Percentiles rank a stretch among this genome's conserved stretches.
Conservation (phyloP, 2,888 invertebrate genomes). For the Nephrotoma appendiculata region DNA sequence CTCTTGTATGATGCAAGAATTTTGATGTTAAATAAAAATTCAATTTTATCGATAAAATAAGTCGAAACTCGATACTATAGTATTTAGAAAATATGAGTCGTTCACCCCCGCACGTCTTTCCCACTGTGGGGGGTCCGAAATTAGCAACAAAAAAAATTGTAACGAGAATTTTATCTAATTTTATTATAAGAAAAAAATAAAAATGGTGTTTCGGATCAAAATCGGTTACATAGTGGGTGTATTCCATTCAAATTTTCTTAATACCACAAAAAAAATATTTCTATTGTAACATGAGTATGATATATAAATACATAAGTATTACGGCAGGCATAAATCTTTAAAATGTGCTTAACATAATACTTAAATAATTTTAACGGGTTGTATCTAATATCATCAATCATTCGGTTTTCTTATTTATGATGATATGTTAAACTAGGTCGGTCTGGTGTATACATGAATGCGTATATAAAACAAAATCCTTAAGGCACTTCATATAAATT, state of each 20-base stretch:
- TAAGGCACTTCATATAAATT: neutral
- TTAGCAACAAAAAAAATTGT: neutral
- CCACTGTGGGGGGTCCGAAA: neutral
- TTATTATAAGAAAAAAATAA: neutral
- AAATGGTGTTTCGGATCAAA: neutral
- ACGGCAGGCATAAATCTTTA: neutral
- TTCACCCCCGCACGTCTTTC: neutral
- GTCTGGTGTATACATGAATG: neutral
- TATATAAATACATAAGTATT: neutral
- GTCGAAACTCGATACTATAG: neutral
- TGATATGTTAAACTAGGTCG: neutral
- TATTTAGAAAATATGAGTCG: neutral
- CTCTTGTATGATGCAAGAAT: neutral
- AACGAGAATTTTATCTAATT: neutral
- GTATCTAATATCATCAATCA: neutral
- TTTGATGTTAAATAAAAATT: neutral
- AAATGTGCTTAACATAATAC: neutral
- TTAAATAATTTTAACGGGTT: neutral
- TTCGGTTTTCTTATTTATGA: neutral
- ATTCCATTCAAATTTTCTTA: neutral
- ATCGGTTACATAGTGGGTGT: neutral
- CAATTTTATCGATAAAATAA: neutral
- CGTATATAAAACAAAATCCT: neutral
- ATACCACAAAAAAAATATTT: neutral
- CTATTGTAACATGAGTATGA: neutral